A percentile compares a stretch with the other conserved stretches of the same genome.
Conservation (phyloP, 2,888 invertebrate species). For the Hololepta plana region DNA sequence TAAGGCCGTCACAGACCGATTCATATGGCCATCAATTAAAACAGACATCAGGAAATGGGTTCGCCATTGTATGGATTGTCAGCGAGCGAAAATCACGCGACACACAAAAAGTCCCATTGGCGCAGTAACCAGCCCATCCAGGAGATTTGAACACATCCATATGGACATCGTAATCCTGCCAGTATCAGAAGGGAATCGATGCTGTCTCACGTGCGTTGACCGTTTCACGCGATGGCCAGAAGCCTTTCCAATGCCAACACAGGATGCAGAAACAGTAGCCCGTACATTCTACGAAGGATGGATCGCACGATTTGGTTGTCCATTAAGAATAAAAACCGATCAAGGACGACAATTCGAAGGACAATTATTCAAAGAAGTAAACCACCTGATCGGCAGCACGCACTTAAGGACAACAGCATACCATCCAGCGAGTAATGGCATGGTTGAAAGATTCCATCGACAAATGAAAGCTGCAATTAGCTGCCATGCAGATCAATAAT, state of each 20-base stretch:
- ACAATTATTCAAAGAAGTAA: conserved; percentile 10
- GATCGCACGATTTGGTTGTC: conserved; percentile 17
- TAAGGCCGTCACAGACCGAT: background rate
- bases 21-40: too few relatives aligned
- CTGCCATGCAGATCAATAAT: too few relatives aligned
- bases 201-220: conserved; percentile 18
- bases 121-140: conserved; percentile 10
- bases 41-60: too few relatives aligned
- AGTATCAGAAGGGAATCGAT: conserved; percentile 14
- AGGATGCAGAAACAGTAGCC: conserved; percentile 15
- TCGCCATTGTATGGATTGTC: conserved; percentile 13
- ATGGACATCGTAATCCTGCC: conserved; percentile 25
- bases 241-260: conserved; percentile 16
- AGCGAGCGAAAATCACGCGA: conserved; percentile 15
- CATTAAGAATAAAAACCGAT: conserved; percentile 15
- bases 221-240: conserved; percentile 17
- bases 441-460: conserved; percentile 10
- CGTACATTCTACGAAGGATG: conserved; percentile 13
- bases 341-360: conserved; percentile 16
- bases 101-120: conserved; percentile 11
- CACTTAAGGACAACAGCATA: conserved; percentile 9
- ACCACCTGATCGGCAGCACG: conserved; percentile 7
- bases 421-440: conserved; percentile 9
- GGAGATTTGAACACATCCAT: conserved; percentile 22
- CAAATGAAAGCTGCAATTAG: conserved; percentile 8